Percentiles rank a stretch among this genome's conserved stretches.
Evolutionary conservation across 2,888 invertebrate genomes (phyloP).

Genomic region (Deroplatys truncata): DNA sequence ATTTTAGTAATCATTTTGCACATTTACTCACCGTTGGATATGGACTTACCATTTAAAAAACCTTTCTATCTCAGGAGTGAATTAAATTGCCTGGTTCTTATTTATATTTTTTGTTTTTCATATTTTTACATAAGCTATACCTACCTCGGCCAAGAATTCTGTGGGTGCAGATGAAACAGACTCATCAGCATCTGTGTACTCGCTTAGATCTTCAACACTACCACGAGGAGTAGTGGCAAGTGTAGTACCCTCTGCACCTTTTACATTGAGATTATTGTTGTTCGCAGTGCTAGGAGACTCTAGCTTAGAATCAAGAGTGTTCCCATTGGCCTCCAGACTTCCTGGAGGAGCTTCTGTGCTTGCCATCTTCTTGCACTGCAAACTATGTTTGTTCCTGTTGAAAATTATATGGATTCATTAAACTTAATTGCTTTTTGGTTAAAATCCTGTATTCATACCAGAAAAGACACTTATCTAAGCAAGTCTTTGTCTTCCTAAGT

Average conservation of each 20-base stretch:
- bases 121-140: background rate
- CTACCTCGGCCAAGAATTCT: slow-evolving; percentile 71
- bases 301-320: background rate
- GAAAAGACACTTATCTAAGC: no score
- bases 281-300: background rate
- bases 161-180: slow-evolving; percentile 66
- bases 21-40: no score
- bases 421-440: no score
- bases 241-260: background rate
- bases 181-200: slow-evolving; percentile 67
- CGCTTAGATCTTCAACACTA: slow-evolving; percentile 64
- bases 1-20: no score
- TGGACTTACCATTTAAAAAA: no score
- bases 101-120: no score
- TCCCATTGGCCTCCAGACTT: background rate
- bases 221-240: slow-evolving; percentile 6
- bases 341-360: background rate
- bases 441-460: no score
- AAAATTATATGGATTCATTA: background rate
- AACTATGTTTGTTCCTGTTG: background rate
- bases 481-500: no score
- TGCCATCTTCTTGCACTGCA: background rate
- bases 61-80: no score
- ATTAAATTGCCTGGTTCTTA: no score
- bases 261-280: background rate